Evolutionary conservation across 2,888 invertebrate species (phyloP).

Genomic region (Boloria euphrosyne): DNA sequence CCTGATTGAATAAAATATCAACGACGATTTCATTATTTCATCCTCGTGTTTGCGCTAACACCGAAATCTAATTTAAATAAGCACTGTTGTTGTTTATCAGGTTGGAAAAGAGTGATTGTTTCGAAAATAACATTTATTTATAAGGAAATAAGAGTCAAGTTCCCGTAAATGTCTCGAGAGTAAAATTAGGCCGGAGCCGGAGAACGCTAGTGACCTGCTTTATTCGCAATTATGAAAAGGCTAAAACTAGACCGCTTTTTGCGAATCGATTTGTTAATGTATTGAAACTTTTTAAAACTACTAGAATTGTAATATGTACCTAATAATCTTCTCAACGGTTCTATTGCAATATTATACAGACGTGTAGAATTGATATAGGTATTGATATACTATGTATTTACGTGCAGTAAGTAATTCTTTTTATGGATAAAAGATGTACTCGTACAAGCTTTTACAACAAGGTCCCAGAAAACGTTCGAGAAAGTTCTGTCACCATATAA

Average conservation of each 20-base stretch:
- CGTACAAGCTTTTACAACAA: too few relatives aligned
- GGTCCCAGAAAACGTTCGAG: too few relatives aligned
- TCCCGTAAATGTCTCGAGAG: conserved; percentile 25
- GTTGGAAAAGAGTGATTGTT: conserved; percentile 45
- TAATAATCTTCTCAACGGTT: too few relatives aligned
- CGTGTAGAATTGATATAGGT: too few relatives aligned
- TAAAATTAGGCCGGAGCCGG: conserved; percentile 42
- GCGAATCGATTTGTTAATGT: conserved; percentile 40
- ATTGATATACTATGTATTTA: too few relatives aligned
- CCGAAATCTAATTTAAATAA: conserved; percentile 64
- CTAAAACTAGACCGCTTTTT: conserved; percentile 43
- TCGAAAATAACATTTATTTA: conserved; percentile 56
- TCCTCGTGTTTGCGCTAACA: conserved; percentile 43
- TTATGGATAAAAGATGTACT: too few relatives aligned
- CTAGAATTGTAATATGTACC: too few relatives aligned
- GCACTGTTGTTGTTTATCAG: conserved; percentile 60
- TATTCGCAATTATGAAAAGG: conserved; percentile 47
- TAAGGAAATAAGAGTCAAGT: conserved; percentile 47
- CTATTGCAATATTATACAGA: too few relatives aligned
- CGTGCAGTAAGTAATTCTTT: too few relatives aligned
- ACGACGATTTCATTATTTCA: conserved; percentile 41
- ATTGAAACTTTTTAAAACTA: conserved; percentile 17
- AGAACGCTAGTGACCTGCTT: conserved; percentile 45
- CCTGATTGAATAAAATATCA: conserved; percentile 42
- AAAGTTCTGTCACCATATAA: too few relatives aligned